Base-by-base conservation (phyloP, 2,113 vertebrate genomes). In the Lycaon pictus region DNA sequence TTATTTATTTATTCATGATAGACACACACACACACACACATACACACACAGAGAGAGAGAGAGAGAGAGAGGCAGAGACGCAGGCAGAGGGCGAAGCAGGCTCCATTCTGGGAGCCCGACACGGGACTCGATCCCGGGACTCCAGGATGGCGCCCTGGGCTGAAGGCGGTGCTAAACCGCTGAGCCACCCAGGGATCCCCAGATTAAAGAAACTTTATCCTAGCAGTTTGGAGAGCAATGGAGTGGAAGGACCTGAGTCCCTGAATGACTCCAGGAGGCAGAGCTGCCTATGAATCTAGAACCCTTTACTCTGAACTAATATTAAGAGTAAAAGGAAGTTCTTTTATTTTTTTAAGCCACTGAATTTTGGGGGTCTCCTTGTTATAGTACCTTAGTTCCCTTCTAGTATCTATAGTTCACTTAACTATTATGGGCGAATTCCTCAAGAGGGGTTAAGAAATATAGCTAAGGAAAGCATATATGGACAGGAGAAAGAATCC, bases 341-440 rank as follows among this genome's bases (percentile, higher is more conserved):
- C 22, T 91, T 27, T 63, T n/a, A 56, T n/a, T 72, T 43, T 69
- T 55, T 81, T 72, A 91, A 92, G 83, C 43, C 63, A 55, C 27
- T 71, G 5, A 82, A 55, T 53, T 56, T 87, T 55, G 25, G 22
- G 37, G 55, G 27, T 51, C 37, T 94, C 53, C 89, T 83, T 80
- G 76, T 94, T 65, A 58, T 65, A 82, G 62, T 55, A 65, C 29
- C 11, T n/a, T 93, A 83, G 27, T 8, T 69, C 67, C 67, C 32
- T n/a, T 69, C 17, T 19, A 67, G 67, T 69, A 69, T 69, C 7
- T n/a, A 69, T n/a, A n/a, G 67, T 88, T 93, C 43, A 48, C 43
- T 77, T 93, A 95, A 82, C 29, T 93, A 19, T n/a, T 27, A 83
- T 58, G 60, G n/a, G 27, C 19, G 65, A 63, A 85, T 92, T 88